phyloP scores from a whole-genome alignment of 2,888 invertebrate genomes.

The Clitarchus hookeri region DNA sequence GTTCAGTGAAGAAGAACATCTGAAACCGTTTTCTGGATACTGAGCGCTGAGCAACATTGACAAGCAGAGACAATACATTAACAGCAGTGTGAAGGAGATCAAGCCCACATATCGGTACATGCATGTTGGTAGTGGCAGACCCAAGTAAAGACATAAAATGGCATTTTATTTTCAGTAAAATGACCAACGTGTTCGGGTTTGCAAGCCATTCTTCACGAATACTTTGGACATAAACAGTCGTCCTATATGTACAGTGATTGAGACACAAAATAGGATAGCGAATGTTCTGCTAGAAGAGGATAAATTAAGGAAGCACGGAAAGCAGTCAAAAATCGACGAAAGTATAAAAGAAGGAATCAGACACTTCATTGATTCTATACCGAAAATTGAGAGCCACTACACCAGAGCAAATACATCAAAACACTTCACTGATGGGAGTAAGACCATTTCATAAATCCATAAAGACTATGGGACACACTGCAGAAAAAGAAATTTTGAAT shows the following conservation, averaged over 20 bases:
- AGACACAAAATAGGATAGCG: too few species aligned
- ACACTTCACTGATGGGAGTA: not conserved
- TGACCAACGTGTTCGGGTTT: not conserved
- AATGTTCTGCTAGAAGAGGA: too few species aligned
- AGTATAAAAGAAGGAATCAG: not conserved
- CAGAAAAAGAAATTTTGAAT: not conserved
- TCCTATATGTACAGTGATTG: not conserved
- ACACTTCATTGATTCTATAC: not conserved
- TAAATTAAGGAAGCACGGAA: too few species aligned
- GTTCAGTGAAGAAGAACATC: too few species aligned
- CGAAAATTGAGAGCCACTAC: not conserved
- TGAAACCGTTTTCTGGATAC: too few species aligned
- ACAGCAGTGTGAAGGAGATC: too few species aligned
- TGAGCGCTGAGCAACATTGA: too few species aligned
- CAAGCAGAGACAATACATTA: too few species aligned
- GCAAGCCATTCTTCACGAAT: not conserved
- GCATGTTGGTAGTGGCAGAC: not conserved
- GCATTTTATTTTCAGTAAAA: not conserved
- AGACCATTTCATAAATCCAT: not conserved
- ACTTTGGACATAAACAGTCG: not conserved
- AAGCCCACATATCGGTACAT: too few species aligned
- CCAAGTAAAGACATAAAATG: not conserved
- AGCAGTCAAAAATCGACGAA: too few species aligned
- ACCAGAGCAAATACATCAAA: not conserved
- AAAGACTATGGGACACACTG: too few species aligned